These are phyloP conservation scores for Aphelenchoides besseyi DNA, from an alignment of 1,140 invertebrate species.

Conservation along the genomic window DNA sequence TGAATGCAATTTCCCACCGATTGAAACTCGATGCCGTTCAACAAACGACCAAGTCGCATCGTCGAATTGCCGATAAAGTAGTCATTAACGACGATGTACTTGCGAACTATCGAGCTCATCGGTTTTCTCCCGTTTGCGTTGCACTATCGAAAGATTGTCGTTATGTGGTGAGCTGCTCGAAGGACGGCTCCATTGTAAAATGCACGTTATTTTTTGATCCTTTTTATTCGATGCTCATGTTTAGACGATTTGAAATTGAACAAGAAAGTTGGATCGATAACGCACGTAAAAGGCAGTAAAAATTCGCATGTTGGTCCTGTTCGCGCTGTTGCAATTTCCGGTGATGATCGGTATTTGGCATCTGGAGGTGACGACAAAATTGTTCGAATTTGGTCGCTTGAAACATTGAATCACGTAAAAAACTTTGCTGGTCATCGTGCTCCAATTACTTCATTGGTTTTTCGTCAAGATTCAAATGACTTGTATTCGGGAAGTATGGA, in stretches of 20 bases:
- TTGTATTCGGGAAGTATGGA: constrained; percentile 46
- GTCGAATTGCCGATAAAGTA: constrained; percentile 23
- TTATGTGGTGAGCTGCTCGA: constrained; percentile 45
- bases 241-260: constrained; percentile 35
- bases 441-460: constrained; percentile 35
- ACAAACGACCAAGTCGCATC: constrained; percentile 10
- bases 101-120: constrained; percentile 36
- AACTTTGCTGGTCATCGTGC: constrained; percentile 37
- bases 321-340: constrained; percentile 36
- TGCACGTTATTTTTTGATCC: constrained; percentile 29
- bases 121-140: constrained; percentile 38
- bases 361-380: constrained; percentile 36
- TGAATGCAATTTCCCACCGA: constrained; percentile 26
- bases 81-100: constrained; percentile 5
- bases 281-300: constrained; percentile 16
- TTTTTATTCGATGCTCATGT: constrained; percentile 15
- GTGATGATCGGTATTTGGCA: constrained; percentile 38
- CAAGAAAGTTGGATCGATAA: constrained; percentile 22
- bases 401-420: constrained; percentile 30
- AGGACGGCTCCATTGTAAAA: constrained; percentile 44
- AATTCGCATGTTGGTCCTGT: constrained; percentile 24
- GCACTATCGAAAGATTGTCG: constrained; percentile 32
- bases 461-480: constrained; percentile 31
- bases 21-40: constrained; percentile 23
- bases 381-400: constrained; percentile 36